phyloP scores from a whole-genome alignment of 1,140 invertebrate genomes.

The Amphibalanus amphitrite region DNA sequence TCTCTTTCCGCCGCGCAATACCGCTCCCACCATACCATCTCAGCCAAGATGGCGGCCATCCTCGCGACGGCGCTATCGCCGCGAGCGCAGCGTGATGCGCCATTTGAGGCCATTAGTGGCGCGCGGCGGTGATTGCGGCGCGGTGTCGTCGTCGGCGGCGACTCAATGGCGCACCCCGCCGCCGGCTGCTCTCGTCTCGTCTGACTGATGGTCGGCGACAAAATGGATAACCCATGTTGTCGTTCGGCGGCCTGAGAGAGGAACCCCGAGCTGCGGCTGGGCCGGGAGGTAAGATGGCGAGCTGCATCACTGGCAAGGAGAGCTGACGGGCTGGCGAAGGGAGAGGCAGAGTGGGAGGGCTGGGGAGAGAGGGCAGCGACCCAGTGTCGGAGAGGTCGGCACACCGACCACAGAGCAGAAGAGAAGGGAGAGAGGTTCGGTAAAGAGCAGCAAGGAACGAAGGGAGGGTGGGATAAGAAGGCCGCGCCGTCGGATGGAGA shows the following conservation, averaged over 20 bases:
- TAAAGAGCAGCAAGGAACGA: no score
- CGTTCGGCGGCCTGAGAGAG: background rate
- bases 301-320: background rate
- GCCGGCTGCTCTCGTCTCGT: background rate
- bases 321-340: background rate
- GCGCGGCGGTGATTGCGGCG: background rate
- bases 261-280: background rate
- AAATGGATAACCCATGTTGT: background rate
- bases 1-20: no score
- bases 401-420: no score
- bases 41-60: background rate
- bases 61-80: background rate
- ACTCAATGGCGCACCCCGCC: background rate
- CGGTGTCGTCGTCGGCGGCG: background rate
- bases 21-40: no score
- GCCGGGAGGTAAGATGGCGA: background rate
- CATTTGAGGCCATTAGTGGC: background rate
- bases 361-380: no score
- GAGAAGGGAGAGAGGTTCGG: background rate
- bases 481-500: no score
- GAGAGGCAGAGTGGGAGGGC: no score
- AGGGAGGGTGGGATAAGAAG: no score
- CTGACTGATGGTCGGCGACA: background rate
- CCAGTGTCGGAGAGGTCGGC: no score
- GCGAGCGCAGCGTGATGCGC: background rate